A percentile compares a stretch with the other conserved stretches of the same genome.
These are phyloP conservation scores for Uropetala carovei DNA, from an alignment of 2,888 invertebrate species.

Conservation along the genomic window DNA sequence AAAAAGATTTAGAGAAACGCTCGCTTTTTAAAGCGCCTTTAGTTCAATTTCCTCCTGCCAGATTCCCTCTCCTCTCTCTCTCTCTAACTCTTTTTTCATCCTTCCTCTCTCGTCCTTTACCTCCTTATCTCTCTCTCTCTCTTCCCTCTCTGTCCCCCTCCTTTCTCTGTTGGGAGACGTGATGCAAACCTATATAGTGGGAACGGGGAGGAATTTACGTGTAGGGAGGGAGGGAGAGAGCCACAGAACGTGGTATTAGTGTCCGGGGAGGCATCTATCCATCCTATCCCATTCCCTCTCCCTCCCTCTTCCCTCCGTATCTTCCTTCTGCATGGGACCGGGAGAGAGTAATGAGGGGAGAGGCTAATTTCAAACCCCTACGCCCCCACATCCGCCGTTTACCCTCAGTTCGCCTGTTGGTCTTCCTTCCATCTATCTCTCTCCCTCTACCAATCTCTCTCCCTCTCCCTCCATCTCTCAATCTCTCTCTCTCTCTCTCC, in stretches of 20 bases:
- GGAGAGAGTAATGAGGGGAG: not conserved
- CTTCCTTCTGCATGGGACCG: not conserved
- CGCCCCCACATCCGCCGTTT: not conserved
- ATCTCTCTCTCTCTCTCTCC: not conserved
- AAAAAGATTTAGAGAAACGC: too few relatives aligned
- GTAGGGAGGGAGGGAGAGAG: not conserved
- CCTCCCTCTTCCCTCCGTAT: not conserved
- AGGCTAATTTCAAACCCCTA: conserved; percentile 33
- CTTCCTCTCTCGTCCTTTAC: not conserved
- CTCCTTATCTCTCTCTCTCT: not conserved
- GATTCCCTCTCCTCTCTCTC: not conserved
- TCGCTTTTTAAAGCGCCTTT: not conserved
- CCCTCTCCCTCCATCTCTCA: not conserved
- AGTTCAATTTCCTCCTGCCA: conserved; percentile 37
- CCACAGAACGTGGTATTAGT: conserved; percentile 21
- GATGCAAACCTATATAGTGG: not conserved
- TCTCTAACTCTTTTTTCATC: not conserved
- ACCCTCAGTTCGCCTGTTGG: not conserved
- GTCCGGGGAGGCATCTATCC: conserved; percentile 39
- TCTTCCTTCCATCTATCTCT: not conserved
- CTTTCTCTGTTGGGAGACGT: not conserved
- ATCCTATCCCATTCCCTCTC: not conserved
- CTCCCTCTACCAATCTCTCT: not conserved
- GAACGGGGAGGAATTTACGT: not conserved
- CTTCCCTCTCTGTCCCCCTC: not conserved